phyloP scores from a whole-genome alignment of 2,797 vertebrate genomes.

The Leucoraja ocellata region DNA sequence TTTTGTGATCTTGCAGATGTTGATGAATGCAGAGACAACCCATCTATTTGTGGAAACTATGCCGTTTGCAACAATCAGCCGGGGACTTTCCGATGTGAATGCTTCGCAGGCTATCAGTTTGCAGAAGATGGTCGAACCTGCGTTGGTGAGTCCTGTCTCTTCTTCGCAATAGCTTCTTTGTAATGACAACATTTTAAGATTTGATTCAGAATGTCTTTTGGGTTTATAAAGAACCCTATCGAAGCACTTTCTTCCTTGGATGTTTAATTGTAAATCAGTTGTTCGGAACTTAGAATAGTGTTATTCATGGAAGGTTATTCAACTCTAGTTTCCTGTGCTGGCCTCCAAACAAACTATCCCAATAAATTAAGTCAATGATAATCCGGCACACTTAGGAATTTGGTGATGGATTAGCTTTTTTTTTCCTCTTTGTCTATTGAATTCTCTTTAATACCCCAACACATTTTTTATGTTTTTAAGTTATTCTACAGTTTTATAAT shows the following conservation, averaged over 20 bases:
- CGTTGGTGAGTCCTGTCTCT: conserved; percentile 62
- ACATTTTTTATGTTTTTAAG: too few species aligned
- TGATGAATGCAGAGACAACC: conserved; percentile 80
- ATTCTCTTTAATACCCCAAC: too few species aligned
- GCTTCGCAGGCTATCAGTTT: conserved; percentile 75
- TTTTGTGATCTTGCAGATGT: conserved; percentile 59
- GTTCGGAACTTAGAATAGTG: neutral
- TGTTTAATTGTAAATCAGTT: neutral
- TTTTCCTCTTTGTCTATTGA: too few species aligned
- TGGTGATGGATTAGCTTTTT: too few species aligned
- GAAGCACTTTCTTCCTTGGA: neutral
- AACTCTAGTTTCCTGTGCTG: neutral
- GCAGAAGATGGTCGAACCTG: conserved; percentile 67
- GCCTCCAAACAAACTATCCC: too few species aligned
- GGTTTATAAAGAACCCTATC: neutral
- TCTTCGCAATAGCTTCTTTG: neutral
- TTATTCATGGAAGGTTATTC: neutral
- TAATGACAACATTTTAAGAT: neutral
- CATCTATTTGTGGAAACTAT: conserved; percentile 65
- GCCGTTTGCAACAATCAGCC: conserved; percentile 83
- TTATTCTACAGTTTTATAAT: too few species aligned
- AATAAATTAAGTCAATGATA: too few species aligned
- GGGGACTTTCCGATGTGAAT: conserved; percentile 87
- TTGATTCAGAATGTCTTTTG: neutral
- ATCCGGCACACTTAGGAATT: too few species aligned